Evolutionary conservation across 2,113 vertebrate genomes (phyloP).

Genomic region (Leptosomus discolor): DNA sequence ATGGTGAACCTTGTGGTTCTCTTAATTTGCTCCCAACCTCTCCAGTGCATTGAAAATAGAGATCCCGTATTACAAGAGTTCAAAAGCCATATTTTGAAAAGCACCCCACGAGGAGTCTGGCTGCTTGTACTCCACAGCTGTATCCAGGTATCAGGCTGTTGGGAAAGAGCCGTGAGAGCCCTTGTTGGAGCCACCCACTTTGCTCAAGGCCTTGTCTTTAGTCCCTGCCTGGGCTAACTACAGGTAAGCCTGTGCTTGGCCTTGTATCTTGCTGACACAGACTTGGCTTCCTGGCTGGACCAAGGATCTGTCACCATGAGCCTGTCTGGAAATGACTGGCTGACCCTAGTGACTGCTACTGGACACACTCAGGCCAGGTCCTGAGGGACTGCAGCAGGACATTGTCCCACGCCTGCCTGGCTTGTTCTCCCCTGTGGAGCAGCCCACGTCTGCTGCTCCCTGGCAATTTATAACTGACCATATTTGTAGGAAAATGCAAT

Average conservation of each 20-base stretch:
- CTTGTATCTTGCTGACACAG: neutral
- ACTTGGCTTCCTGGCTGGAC: neutral
- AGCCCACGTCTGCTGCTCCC: neutral
- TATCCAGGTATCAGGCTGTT: neutral
- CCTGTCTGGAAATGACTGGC: neutral
- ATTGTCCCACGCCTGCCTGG: neutral
- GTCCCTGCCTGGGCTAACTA: neutral
- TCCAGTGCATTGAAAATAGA: neutral
- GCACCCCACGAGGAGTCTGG: neutral
- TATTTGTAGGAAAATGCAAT: neutral
- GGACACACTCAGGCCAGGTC: neutral
- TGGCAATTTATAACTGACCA: fast-evolving
- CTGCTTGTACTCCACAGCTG: neutral
- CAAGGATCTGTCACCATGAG: neutral
- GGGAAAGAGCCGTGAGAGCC: neutral
- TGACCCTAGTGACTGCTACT: neutral
- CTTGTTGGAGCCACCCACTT: neutral
- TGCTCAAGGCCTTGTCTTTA: neutral
- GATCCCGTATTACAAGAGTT: neutral
- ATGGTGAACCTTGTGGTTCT: neutral
- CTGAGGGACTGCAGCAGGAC: neutral
- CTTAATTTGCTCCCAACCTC: neutral
- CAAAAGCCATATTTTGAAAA: neutral
- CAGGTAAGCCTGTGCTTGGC: neutral
- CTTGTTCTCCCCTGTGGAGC: neutral